phyloP scores from a whole-genome alignment of 2,113 vertebrate species.

The Pituophis catenifer region DNA sequence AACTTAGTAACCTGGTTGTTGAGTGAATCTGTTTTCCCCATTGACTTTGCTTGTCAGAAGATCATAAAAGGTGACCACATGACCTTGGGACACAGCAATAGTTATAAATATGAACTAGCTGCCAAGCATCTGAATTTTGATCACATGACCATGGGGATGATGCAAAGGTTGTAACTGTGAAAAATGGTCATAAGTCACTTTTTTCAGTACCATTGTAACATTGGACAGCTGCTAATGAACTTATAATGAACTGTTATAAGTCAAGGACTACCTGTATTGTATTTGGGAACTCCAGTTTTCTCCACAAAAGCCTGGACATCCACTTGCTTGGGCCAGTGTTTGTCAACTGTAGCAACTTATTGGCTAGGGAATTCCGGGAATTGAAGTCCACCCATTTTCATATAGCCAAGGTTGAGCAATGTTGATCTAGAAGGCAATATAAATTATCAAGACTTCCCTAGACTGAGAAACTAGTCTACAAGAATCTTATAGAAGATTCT shows the following conservation, averaged over 20 bases:
- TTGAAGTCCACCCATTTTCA: no score
- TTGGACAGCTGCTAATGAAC: not conserved
- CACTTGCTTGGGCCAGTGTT: not conserved
- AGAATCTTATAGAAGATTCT: not conserved
- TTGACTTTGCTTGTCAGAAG: not conserved
- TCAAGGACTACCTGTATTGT: not conserved
- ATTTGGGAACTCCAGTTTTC: not conserved
- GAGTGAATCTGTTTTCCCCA: not conserved
- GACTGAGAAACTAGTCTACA: not conserved
- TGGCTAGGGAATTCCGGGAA: not conserved
- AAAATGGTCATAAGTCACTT: not conserved
- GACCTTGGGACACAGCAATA: not conserved
- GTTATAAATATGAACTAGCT: not conserved
- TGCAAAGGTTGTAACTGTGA: not conserved
- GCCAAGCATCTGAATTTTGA: not conserved
- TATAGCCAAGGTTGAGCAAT: not conserved
- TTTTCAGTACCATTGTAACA: not conserved
- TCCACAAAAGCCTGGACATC: not conserved
- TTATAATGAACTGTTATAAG: not conserved
- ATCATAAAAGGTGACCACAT: not conserved
- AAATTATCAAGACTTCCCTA: not conserved
- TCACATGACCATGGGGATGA: not conserved
- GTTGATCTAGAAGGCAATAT: not conserved
- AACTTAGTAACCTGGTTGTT: not conserved
- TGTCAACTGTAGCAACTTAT: not conserved